These are phyloP conservation scores for Petrosia ficiformis DNA, from an alignment of 37 sponge, comb jelly and placozoan species.

Conservation along the genomic window DNA sequence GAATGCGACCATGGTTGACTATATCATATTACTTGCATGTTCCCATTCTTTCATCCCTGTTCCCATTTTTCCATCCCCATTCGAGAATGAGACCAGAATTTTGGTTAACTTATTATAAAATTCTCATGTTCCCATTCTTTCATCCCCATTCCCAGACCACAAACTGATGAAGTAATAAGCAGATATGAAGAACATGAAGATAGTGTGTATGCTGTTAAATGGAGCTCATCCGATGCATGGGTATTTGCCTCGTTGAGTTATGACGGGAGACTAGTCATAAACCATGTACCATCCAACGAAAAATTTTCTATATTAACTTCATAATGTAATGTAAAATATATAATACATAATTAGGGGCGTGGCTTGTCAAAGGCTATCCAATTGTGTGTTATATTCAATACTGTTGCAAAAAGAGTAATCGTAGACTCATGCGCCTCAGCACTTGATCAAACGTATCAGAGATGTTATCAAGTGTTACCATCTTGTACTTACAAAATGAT, in stretches of 20 bases:
- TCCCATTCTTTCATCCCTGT: no score
- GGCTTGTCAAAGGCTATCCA: background rate
- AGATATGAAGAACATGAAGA: conserved; percentile 96
- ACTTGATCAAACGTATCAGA: no score
- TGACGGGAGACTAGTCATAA: conserved; percentile 96
- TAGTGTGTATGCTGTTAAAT: conserved; percentile 89
- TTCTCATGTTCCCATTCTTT: no score
- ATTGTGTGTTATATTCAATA: background rate
- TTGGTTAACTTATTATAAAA: no score
- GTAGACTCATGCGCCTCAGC: no score
- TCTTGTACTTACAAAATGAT: no score
- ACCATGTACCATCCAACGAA: conserved; percentile 82
- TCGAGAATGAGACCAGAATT: no score
- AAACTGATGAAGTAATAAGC: conserved; percentile 68
- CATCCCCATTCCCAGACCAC: conserved; percentile 11
- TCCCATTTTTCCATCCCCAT: no score
- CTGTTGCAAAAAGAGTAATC: no score
- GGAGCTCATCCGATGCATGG: conserved; percentile 95
- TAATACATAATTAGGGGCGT: background rate
- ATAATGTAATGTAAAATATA: background rate
- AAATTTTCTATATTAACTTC: conserved; percentile 73
- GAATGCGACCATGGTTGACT: no score
- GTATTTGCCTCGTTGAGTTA: conserved; percentile 96
- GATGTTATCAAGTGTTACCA: no score
- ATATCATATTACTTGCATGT: no score